Base-by-base conservation (phyloP, 2,113 vertebrate species). In the Burhinus oedicnemus region DNA sequence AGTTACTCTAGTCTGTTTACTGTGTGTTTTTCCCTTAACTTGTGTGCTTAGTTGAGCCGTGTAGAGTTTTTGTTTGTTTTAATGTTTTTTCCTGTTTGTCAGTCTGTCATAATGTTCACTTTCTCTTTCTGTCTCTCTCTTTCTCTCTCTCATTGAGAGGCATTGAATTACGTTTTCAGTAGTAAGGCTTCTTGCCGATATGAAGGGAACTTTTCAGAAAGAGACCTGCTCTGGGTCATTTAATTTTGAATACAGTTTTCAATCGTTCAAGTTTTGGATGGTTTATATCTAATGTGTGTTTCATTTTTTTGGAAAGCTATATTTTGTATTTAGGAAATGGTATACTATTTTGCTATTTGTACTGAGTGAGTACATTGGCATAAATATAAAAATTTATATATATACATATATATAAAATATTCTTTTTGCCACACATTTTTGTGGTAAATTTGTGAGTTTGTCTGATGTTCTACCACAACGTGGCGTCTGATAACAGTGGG, bases 301-400 rank as follows among this genome's bases (percentile, higher is more conserved):
- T 98, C 98, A 98, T 98, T 98, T 98, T 98, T 98, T 98, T 98
- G 98, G 98, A 98, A 99, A 98, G 98, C 98, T 98, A 98, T 98
- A 98, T 98, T 99, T 99, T 99, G 97, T 98, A 98, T 98, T 98
- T 98, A 98, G 98, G 98, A 98, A 98, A 98, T 98, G 97, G 98
- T 98, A 98, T 98, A 98, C 97, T 98, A 98, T 98, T 98, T 98
- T 98, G 97, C 98, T 99, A 98, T 98, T 98, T 99, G 98, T 99
- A 98, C 98, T 98, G 97, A 98, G 97, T 98, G 98, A 98, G 98
- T 98, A 98, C 98, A 98, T 98, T 98, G 98, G 98, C 98, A 99
- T 98, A 98, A 98, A 98, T 98, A 98, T 98, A 98, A 98, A 98
- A 98, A 98, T 98, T 98, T 98, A 98, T 98, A 98, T 98, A 98